These are phyloP conservation scores for Leptinotarsa juncta DNA, from an alignment of 2,888 invertebrate genomes.

Conservation along the genomic window DNA sequence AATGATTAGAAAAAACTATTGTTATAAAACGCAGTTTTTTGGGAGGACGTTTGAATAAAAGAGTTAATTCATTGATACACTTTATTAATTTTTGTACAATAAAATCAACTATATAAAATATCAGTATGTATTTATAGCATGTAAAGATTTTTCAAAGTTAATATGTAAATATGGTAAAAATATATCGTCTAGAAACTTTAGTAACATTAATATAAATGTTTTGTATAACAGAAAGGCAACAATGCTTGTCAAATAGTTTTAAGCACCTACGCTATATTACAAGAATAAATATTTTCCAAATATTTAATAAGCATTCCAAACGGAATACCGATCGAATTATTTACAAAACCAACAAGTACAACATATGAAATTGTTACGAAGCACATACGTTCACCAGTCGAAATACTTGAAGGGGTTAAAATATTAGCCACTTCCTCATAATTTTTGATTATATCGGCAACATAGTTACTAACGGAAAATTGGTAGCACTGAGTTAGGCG, in stretches of 20 bases:
- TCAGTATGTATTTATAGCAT: slow-evolving; percentile 38
- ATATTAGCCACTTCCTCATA: not conserved
- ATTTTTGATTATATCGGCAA: not conserved
- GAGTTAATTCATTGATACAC: slow-evolving; percentile 7
- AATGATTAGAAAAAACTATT: too few species aligned
- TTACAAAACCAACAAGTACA: slow-evolving; percentile 33
- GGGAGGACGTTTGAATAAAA: not conserved
- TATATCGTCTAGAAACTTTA: slow-evolving; percentile 51
- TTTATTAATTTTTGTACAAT: slow-evolving; percentile 47
- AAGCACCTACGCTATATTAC: slow-evolving; percentile 41
- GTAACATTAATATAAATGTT: slow-evolving; percentile 49
- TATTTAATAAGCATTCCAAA: slow-evolving; percentile 26
- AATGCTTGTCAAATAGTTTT: slow-evolving; percentile 31
- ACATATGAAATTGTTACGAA: slow-evolving; percentile 23
- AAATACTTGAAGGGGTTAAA: slow-evolving; percentile 2
- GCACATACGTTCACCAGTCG: slow-evolving; percentile 1
- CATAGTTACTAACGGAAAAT: not conserved
- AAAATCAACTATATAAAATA: slow-evolving; percentile 48
- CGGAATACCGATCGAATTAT: slow-evolving; percentile 34
- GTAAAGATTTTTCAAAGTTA: slow-evolving; percentile 39
- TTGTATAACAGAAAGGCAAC: slow-evolving; percentile 46
- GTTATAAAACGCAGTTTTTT: not conserved
- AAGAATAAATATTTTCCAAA: slow-evolving; percentile 42
- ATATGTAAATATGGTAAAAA: slow-evolving; percentile 52
- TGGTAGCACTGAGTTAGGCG: not conserved